Base-by-base conservation (phyloP, 1,140 invertebrate species). In the Atta colombica region DNA sequence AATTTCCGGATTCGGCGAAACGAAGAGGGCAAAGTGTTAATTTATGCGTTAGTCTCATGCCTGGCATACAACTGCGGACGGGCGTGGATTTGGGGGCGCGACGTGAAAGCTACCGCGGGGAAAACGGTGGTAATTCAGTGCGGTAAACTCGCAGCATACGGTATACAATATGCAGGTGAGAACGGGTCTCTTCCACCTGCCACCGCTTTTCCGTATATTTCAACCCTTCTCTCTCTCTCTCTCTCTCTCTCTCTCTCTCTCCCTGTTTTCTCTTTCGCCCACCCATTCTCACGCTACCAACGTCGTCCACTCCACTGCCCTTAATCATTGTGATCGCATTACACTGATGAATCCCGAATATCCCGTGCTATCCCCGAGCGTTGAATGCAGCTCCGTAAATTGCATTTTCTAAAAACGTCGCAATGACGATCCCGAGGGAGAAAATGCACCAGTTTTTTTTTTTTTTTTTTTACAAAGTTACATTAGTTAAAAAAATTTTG, bases 101-200 rank as follows among this genome's bases (percentile, higher is more conserved):
- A 51, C 49, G 60, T 66, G 65, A 86, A 87, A 77, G 68, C 71
- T 81, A 78, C 87, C 84, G 14, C 66, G 55, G 74, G 61, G 75
- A 75, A 68, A 69, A 80, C 81, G 85, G 90, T 72, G 85, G 88
- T 93, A 92, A 94, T 94, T 94, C 92, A 91, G 90, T 85, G 86
- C 77, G 89, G 92, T 90, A 91, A 92, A 92, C 90, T 93, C 60
- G 80, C 77, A 91, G 91, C 90, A 91, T 88, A 91, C 88, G 86
- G 86, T 87, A 91, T 93, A 87, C 90, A 91, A 92, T 92, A 93
- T 93, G 90, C 86, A 94, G 78, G 85, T 72, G 82, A 85, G 88
- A 85, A 88, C 12, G 51, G 78, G 55, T 75, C 55, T 68, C 31
- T 69, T 87, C 85, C 90, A 90, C 66, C 82, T 80, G 90, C 85